Evolutionary conservation across 2,113 vertebrate species (phyloP).

Genomic region (Numida meleagris): DNA sequence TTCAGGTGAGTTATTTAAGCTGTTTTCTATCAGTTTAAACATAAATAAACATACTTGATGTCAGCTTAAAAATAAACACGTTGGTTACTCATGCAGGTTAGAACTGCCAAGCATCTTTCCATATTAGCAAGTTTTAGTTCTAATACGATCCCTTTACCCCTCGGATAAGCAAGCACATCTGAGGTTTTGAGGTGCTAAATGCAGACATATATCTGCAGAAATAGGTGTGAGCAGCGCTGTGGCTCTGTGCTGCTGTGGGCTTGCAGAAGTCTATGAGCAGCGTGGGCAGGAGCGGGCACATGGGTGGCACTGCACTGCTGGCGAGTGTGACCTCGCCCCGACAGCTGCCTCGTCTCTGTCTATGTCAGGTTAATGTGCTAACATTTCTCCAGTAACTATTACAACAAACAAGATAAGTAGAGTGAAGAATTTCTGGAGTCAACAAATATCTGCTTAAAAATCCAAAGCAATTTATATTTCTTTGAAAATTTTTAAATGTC

Average conservation of each 20-base stretch:
- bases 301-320: not conserved
- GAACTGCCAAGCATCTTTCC: not conserved
- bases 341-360: not conserved
- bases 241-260: not conserved
- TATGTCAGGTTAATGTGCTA: not conserved
- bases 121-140: conserved; percentile 29
- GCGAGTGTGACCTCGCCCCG: not conserved
- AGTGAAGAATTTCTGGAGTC: not conserved
- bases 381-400: not conserved
- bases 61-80: not conserved
- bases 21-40: conserved; percentile 24
- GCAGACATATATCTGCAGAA: not conserved
- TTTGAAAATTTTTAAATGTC: not conserved
- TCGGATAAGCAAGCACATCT: not conserved
- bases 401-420: not conserved
- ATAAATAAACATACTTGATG: not conserved
- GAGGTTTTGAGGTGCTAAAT: not conserved
- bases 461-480: not conserved
- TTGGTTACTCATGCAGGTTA: conserved; percentile 45
- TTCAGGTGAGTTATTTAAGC: not conserved
- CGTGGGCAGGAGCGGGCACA: rapidly evolving
- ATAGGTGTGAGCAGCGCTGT: not conserved
- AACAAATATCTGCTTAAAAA: not conserved
- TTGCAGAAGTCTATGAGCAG: not conserved
- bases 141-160: not conserved